Evolutionary conservation across 1,140 invertebrate species (phyloP), one percentile per base, ranked within the genome.

Genomic region (Euglossa dilemma): DNA sequence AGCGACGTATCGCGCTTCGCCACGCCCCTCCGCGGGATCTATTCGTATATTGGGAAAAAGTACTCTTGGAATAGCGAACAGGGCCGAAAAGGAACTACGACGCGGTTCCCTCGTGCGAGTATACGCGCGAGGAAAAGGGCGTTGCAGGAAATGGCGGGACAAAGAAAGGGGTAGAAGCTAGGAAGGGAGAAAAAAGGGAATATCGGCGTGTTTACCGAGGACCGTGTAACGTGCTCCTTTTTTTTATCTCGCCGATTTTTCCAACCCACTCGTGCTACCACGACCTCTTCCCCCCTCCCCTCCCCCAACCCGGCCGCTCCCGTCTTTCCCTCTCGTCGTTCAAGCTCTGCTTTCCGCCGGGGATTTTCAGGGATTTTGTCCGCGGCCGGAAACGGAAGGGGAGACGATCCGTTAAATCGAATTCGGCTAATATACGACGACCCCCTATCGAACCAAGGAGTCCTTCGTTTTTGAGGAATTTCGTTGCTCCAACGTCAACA

Each of bases 331-430:
- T 57, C 75, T 45, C 69, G 54, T 74, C 71, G 61, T 52, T 59
- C 72, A 66, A 71, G 52, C 70, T 80, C 73, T 63, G 66, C 77
- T 85, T 78, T 88, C 66, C 77, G 25, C 14, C 81, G 36, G 50
- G 84, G 85, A 89, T 86, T 89, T 89, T 86, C 87, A 57, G 57
- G 73, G 87, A 89, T 89, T 88, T 88, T 76, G 74, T 76, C 78
- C 75, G 70, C 83, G 75, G 57, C 85, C 85, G 85, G 81, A 86
- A 88, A 64, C 87, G 85, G 81, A 88, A 86, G 88, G 71, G 83
- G 83, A 87, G 89, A 82, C 87, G 87, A 89, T 90, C 88, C 89
- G 86, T 89, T 90, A 90, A 91, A 91, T 90, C 86, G 85, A 91
- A 90, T 90, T 81, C 84, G 56, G 87, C 87, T 88, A 88, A 88